A percentile compares a stretch with the other conserved stretches of the same genome.
Evolutionary conservation across 2,113 vertebrate species (phyloP).

Genomic region (Rhinoderma darwinii): DNA sequence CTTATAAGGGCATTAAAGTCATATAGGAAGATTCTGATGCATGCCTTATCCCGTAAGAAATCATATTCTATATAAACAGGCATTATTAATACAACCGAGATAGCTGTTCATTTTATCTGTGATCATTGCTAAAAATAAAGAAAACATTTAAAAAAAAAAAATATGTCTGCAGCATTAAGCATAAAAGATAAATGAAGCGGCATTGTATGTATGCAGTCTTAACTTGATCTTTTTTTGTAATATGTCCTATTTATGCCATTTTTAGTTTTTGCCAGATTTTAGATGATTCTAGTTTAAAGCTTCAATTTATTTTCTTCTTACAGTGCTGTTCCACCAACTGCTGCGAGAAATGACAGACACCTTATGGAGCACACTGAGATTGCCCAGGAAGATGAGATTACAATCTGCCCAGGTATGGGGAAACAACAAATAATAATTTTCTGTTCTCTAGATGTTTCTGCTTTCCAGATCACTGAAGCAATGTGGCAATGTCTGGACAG

Average conservation of each 20-base stretch:
- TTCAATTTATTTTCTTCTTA: not conserved
- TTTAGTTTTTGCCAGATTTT: not conserved
- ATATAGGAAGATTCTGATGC: no score
- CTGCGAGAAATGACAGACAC: slow-evolving; percentile 19
- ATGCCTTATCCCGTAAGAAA: no score
- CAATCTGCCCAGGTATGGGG: slow-evolving; percentile 83
- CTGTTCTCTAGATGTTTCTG: not conserved
- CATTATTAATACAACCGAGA: no score
- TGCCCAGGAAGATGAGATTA: slow-evolving; percentile 70
- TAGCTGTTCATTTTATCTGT: not conserved
- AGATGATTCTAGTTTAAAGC: not conserved
- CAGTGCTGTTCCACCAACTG: slow-evolving; percentile 17
- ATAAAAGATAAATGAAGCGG: not conserved
- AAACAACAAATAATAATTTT: slow-evolving; percentile 17
- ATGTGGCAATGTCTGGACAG: not conserved
- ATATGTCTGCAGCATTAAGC: not conserved
- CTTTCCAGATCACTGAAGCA: not conserved
- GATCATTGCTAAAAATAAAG: not conserved
- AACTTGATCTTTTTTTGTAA: not conserved
- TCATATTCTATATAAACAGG: no score
- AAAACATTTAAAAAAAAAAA: not conserved
- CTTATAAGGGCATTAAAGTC: no score
- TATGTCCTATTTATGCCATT: not conserved
- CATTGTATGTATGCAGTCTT: not conserved
- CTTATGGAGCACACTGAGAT: slow-evolving; percentile 55